Base-by-base conservation (phyloP, 1,140 invertebrate genomes). In the Tetraneura akinire region DNA sequence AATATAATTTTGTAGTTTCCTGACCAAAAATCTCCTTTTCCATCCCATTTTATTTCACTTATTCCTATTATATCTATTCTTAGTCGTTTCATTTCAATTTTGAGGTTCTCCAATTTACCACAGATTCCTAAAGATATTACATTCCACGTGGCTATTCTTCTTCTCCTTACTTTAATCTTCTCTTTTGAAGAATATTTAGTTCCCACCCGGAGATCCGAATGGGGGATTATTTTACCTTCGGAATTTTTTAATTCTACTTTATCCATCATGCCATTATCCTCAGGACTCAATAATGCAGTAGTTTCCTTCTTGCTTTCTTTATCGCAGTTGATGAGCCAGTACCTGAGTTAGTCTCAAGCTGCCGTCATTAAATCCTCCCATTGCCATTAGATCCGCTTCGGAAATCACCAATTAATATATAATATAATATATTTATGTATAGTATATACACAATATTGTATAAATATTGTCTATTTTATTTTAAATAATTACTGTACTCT, bases 81-180 rank as follows among this genome's bases (percentile, higher is more conserved):
- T n/a, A 71, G 64, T 80, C 80, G 76, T 60, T 71, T n/a, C 74
- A 80, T 82, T 82, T 82, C 80, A 11, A 60, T 53, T 37, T 64
- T 57, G 42, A 82, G 42, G 51, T 82, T 81, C 45, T 82, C 49
- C 71, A 82, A 73, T 70, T 82, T 83, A 81, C 81, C 81, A 57
- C 47, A 32, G 18, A 80, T 71, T 51, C 80, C 60, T 49, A 83
- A 60, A 21, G 80, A 80, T 74, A 64, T 80, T n/a, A 83, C 80
- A 80, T 83, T 82, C 82, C 80, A 83, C 53, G 81, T 82, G 29
- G 60, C 82, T 57, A 83, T 80, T 80, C 60, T 81, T 47, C 23
- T 57, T 57, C 45, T 37, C 21, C 60, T 64, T 37, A 32, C 29
- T 64, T 64, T 37, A 18, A 64, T 32, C 10, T 64, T 37, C 21